Evolutionary conservation across 1,140 invertebrate species (phyloP), one percentile per base, ranked within the genome.

Genomic region (Euwallacea similis): DNA sequence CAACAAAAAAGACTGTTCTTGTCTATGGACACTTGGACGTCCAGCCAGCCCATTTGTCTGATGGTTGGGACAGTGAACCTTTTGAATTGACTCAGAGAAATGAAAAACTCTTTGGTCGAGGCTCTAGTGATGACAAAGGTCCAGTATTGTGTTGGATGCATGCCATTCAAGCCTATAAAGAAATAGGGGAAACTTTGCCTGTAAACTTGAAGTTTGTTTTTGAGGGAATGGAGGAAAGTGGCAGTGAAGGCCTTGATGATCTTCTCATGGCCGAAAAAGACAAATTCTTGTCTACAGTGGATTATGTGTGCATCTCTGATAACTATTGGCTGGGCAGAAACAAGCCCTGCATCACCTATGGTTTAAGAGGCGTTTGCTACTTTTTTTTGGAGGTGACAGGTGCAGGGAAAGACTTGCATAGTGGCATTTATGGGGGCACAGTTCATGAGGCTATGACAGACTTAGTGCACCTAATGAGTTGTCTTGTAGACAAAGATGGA

Each of bases 21-120:
- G 87, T 99, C 59, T 99, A 99, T 84, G 98, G 97, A 0, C 98
- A 99, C 85, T 88, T 99, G 76, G 98, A 99, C 87, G 97, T 99
- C 2, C 97, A 98, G 82, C 97, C 97, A 54, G 97, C 97, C 7
- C 77, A 89, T 6, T 89, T 89, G 80, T 90, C 91, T 74, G 96
- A 99, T 87, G 97, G 97, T 7, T 99, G 97, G 97, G 85, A 95
- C 75, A 93, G 94, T 2, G 95, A 99, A 67, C 98, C 98, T 2
- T 99, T 99, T 85, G 87, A 87, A 10, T 84, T 99, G 16, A 90
- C 89, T 58, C 94, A 97, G 80, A 90, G 89, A 76, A 87, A 98
- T 87, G 94, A 88, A 0, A 98, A 98, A 82, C 84, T 99, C 4
- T 98, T 87, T 85, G 97, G 76, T 8, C 78, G 78, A 56, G 97